A percentile compares a stretch with the other conserved stretches of the same genome.
phyloP scores from a whole-genome alignment of 2,888 invertebrate genomes.

The Amiota minor region DNA sequence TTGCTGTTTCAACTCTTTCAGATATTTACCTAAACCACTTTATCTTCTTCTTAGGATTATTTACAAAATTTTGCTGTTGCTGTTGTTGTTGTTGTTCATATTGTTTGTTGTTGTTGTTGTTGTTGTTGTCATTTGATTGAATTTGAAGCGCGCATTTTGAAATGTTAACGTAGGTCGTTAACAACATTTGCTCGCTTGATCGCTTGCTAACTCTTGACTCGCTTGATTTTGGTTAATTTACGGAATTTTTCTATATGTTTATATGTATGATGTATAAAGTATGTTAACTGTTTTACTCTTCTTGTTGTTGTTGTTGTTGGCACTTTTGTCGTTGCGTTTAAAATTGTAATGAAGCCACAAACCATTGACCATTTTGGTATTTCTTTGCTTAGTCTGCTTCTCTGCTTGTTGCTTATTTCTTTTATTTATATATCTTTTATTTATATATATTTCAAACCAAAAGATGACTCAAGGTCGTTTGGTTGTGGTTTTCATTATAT shows the following conservation, averaged over 20 bases:
- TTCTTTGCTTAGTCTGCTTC: not conserved
- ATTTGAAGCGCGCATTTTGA: constrained; percentile 34
- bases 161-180: constrained; percentile 57
- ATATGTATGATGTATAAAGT: not conserved
- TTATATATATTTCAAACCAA: not conserved
- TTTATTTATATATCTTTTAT: not conserved
- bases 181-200: constrained; percentile 35
- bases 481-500: not conserved
- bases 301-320: constrained; percentile 12
- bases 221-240: not conserved
- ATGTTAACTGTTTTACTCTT: constrained; percentile 21
- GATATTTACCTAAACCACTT: no score
- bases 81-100: no score
- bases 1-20: no score
- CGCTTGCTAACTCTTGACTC: no score
- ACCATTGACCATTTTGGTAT: not conserved
- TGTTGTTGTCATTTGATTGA: no score
- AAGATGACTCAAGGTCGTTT: constrained; percentile 24
- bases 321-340: not conserved
- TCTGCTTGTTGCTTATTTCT: not conserved
- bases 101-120: no score
- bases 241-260: not conserved
- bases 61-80: no score
- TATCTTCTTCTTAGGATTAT: no score
- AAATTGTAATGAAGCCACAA: constrained; percentile 9